Conservation (phyloP, 2,113 vertebrate genomes). For the Labeo catla region DNA sequence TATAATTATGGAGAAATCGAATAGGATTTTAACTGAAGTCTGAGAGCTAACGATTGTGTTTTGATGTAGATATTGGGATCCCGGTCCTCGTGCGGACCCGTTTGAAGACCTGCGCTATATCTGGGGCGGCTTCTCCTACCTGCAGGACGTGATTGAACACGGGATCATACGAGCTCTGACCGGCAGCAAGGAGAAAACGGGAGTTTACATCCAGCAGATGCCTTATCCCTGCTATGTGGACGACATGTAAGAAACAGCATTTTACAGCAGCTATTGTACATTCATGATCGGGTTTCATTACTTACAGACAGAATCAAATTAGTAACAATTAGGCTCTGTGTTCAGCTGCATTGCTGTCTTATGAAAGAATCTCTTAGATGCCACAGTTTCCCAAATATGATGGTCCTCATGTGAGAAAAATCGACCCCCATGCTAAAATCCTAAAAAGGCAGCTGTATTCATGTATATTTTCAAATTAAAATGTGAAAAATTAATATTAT, state of each 20-base stretch:
- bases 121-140: slow-evolving; percentile 95
- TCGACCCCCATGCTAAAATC: not conserved
- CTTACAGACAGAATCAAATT: not conserved
- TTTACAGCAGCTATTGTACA: too few species aligned
- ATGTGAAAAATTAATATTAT: not conserved
- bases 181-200: slow-evolving; percentile 85
- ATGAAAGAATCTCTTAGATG: not conserved
- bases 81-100: slow-evolving; percentile 95
- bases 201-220: slow-evolving; percentile 97
- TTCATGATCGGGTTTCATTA: not conserved
- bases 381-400: not conserved
- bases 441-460: not conserved
- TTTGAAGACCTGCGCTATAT: slow-evolving; percentile 97
- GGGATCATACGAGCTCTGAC: slow-evolving; percentile 92
- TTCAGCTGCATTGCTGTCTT: not conserved
- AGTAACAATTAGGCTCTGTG: not conserved
- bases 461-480: not conserved
- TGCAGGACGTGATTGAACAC: slow-evolving; percentile 95
- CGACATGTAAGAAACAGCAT: slow-evolving; percentile 82
- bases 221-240: slow-evolving; percentile 97
- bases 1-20: not conserved
- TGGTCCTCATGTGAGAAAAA: not conserved
- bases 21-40: not conserved
- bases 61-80: slow-evolving; percentile 91
- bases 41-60: not conserved